These are phyloP conservation scores for Pyrochroa serraticornis DNA, from an alignment of 2,888 invertebrate species.

Conservation along the genomic window DNA sequence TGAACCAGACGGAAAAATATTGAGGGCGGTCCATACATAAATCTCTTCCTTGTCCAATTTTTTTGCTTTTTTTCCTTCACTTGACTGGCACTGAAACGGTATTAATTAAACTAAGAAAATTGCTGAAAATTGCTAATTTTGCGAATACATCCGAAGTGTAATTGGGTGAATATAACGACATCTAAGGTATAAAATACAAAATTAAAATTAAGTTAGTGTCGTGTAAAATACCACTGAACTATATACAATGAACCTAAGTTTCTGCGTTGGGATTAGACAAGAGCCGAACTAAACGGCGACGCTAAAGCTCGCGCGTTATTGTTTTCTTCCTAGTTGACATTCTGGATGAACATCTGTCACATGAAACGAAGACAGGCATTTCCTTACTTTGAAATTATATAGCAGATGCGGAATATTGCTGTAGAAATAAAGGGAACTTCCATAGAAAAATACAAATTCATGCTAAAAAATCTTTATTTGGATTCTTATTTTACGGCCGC, in stretches of 20 bases:
- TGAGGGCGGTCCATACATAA: no score
- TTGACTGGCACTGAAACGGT: no score
- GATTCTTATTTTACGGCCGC: not conserved
- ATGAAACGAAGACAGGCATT: constrained; percentile 33
- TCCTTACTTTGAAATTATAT: constrained; percentile 39
- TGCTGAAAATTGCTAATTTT: no score
- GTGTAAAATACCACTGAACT: no score
- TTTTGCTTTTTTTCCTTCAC: no score
- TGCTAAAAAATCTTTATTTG: constrained; percentile 3
- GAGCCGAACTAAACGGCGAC: constrained; percentile 18
- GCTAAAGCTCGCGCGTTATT: constrained; percentile 32
- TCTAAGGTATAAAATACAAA: no score
- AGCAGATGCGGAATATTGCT: constrained; percentile 39
- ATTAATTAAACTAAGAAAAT: no score
- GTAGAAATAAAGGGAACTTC: constrained; percentile 13
- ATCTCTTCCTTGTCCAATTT: no score
- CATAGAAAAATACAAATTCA: constrained; percentile 16
- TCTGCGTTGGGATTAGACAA: constrained; percentile 17
- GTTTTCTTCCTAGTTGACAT: constrained; percentile 41
- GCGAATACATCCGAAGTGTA: no score
- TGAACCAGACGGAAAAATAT: no score
- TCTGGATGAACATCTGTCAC: constrained; percentile 41
- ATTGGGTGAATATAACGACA: no score
- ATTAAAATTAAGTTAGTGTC: no score
- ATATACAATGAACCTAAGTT: constrained; percentile 9